Base-by-base conservation (phyloP, 2,888 invertebrate genomes). In the Hirtodrosophila duncani region DNA sequence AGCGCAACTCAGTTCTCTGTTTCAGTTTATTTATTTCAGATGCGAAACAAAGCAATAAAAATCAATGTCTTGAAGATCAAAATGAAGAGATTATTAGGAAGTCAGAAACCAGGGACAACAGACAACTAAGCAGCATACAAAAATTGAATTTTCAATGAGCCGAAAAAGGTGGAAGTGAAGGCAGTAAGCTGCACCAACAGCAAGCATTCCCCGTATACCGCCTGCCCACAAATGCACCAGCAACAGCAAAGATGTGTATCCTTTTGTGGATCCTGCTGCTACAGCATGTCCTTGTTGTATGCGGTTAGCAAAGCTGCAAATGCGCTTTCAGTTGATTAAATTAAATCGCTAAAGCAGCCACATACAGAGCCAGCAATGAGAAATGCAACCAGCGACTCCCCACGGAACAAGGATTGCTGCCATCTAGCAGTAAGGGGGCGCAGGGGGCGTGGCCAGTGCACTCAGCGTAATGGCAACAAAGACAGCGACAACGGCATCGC, bases 301-400 rank as follows among this genome's bases (percentile, higher is more conserved):
- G 75, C 33, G 69, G 63, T 56, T 65, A 55, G 61, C 33, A 63
- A 56, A 71, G 67, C 77, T 75, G 71, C 57, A 77, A 77, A 79
- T 75, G 72, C 72, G 77, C 77, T 79, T 75, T 77, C 79, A 69
- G 75, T 75, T 77, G 77, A 77, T 77, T 77, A 79, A 77, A 74
- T 74, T 74, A 78, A 74, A 78, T 78, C 74, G 74, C 74, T 67
- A 64, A 74, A 65, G 75, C 71, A 60, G 57, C 58, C 41, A 34
- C 44, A 49, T n/a, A n/a, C 45, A 36, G 43, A 53, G 59, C 13
- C 7, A 50, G 53, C 69, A 53, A 68, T 71, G 77, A 74, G 77
- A 72, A 68, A 77, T 66, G 57, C 68, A 75, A 52, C 36, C 30
- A 42, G 10, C 52, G 33, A 21, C 29, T 51, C 26, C 55, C 17